Base-by-base conservation (phyloP, 1,140 invertebrate species). In the Bombus haemorrhoidalis region DNA sequence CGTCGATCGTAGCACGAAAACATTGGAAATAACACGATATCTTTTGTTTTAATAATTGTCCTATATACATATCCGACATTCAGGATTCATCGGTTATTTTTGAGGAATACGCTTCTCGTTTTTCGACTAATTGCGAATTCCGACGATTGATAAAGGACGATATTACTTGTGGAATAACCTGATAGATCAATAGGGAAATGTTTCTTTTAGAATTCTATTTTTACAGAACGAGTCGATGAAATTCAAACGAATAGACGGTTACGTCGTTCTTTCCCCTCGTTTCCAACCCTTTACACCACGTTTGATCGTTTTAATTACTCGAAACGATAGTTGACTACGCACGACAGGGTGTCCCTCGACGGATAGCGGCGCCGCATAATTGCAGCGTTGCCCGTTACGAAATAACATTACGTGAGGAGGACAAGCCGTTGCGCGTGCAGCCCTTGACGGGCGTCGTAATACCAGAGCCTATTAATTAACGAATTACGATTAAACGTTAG, bases 401-500 rank as follows among this genome's bases (percentile, higher is more conserved):
- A 59, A 39, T 28, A 57, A 25, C 32, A 22, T 25, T 32, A 32
- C 75, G 57, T 10, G 43, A 66, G 59, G 41, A 59, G 75, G 84
- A 53, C 84, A 73, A 85, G 72, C 84, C 84, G 84, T 37, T 73
- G 64, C 81, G 47, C 64, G 37, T 28, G 41, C 6, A 62, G 10
- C 86, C 59, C 41, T 28, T 57, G 69, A 32, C 86, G 47, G 32
- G 22, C 62, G 64, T 37, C 32, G 57, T 74, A 74, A 90, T 91
- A 90, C 87, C 39, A 72, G 69, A 78, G 80, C 59, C 85, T 91
- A 86, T 86, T 88, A 85, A 89, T 87, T 92, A 92, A 89, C 69
- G 53, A 88, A 74, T 90, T 90, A 92, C 79, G 68, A 84, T 91
- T 93, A 91, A 91, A 91, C 87, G 85, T 93, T 92, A 93, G 84